Percentiles rank a stretch among this genome's conserved stretches.
phyloP scores from a whole-genome alignment of 2,888 invertebrate species.

The Meganola albula region DNA sequence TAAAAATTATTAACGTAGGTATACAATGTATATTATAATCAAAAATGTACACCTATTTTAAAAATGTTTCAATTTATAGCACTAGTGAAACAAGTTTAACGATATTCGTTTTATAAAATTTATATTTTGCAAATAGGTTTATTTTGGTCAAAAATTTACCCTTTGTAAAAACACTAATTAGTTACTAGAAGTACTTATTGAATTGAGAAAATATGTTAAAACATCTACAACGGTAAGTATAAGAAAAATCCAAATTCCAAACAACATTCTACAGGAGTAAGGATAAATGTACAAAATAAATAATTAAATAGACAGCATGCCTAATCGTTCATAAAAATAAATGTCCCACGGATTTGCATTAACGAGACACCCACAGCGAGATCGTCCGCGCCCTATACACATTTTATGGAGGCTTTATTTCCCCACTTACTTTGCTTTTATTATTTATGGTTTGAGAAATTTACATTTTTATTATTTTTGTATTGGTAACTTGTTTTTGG shows the following conservation, averaged over 20 bases:
- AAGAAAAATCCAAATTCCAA: conserved; percentile 2
- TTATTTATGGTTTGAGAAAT: conserved; percentile 20
- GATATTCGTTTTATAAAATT: too few species aligned
- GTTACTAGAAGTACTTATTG: too few species aligned
- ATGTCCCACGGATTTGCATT: conserved; percentile 20
- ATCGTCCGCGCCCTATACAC: conserved; percentile 9
- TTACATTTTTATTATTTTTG: conserved; percentile 23
- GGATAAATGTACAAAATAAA: too few species aligned
- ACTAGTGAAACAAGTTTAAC: too few species aligned
- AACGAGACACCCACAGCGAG: conserved; percentile 10
- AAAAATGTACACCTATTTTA: too few species aligned
- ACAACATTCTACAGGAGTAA: not conserved
- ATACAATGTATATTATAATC: too few species aligned
- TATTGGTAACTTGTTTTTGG: conserved; percentile 19
- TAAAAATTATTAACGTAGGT: too few species aligned
- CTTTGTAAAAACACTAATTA: too few species aligned
- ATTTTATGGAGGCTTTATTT: conserved; percentile 22
- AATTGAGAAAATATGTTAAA: too few species aligned
- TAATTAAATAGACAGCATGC: conserved; percentile 16
- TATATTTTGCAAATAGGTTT: too few species aligned
- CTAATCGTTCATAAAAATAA: conserved; percentile 24
- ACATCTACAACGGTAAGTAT: conserved; percentile 32
- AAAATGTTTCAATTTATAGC: too few species aligned
- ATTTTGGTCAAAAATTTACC: too few species aligned
- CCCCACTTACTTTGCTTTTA: conserved; percentile 17